Conservation (phyloP, 2,113 vertebrate genomes). For the Sylvietta virens region DNA sequence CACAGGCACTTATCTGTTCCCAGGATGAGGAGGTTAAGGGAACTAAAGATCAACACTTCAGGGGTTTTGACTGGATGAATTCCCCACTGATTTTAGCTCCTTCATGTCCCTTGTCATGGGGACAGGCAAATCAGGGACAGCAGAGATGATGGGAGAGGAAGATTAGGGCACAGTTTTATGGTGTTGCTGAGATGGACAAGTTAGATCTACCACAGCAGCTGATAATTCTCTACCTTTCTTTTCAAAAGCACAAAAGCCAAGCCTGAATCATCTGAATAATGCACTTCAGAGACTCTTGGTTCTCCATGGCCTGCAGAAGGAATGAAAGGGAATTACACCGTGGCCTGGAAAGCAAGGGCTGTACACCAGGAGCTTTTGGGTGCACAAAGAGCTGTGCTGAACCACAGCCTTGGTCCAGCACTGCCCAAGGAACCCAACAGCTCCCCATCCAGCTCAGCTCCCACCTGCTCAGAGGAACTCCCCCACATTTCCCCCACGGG, state of each 20-base stretch:
- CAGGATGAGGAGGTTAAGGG: background rate
- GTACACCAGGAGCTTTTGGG: rapidly evolving
- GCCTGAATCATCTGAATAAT: background rate
- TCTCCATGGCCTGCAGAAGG: background rate
- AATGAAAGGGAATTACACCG: rapidly evolving
- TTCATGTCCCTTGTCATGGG: background rate
- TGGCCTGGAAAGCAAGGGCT: background rate
- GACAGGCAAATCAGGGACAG: background rate
- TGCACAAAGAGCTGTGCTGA: background rate
- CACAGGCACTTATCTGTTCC: background rate
- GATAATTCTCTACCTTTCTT: background rate
- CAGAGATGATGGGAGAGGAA: background rate
- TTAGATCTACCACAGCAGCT: background rate
- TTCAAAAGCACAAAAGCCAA: background rate
- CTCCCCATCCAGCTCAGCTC: background rate
- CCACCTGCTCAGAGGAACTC: background rate
- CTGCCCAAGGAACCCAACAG: background rate
- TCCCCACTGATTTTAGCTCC: background rate
- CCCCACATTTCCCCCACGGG: background rate
- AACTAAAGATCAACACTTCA: background rate
- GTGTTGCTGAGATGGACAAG: background rate
- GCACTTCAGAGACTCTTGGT: background rate
- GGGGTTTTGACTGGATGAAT: background rate
- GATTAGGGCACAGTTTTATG: background rate
- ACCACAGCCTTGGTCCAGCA: background rate